Evolutionary conservation across 2,888 invertebrate genomes (phyloP).

Genomic region (Drosophila niveifrons): DNA sequence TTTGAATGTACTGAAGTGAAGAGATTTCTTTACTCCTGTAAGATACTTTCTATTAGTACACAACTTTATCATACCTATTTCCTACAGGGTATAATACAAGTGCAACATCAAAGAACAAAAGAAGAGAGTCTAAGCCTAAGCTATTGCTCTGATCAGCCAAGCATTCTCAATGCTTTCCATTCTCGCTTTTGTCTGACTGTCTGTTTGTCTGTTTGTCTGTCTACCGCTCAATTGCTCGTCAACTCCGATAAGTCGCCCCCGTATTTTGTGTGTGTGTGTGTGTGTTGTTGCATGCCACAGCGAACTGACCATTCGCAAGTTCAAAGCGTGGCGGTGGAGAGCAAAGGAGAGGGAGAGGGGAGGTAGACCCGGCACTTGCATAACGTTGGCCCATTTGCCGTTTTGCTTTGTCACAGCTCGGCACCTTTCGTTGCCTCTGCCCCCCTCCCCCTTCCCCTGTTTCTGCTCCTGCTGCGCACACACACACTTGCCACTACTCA

Average conservation of each 20-base stretch:
- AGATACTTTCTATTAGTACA: not conserved
- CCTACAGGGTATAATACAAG: not conserved
- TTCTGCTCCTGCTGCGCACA: not conserved
- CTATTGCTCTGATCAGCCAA: conserved; percentile 24
- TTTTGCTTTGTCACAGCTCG: conserved; percentile 66
- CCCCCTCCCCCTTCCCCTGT: not conserved
- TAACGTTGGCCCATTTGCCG: conserved; percentile 57
- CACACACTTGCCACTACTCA: not conserved
- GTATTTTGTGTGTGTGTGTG: no score
- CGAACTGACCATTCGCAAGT: conserved; percentile 45
- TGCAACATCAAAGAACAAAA: not conserved
- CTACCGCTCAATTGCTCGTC: conserved; percentile 40
- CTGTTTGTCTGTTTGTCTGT: conserved; percentile 1
- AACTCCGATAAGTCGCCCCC: conserved; percentile 4
- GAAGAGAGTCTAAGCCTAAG: not conserved
- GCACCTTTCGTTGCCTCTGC: conserved; percentile 52
- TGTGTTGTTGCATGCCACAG: not conserved
- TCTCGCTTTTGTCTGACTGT: conserved; percentile 1
- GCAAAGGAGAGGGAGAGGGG: not conserved
- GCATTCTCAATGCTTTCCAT: conserved; percentile 13
- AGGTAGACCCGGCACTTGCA: conserved; percentile 54
- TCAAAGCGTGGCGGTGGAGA: not conserved
- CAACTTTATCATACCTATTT: not conserved
- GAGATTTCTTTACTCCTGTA: no score
- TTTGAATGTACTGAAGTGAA: no score